Percentiles rank a stretch among this genome's conserved stretches.
These are phyloP conservation scores for Chrysaora quinquecirrha DNA, from an alignment of 30 jellyfish, hydroid and myxozoan genomes.

Conservation along the genomic window DNA sequence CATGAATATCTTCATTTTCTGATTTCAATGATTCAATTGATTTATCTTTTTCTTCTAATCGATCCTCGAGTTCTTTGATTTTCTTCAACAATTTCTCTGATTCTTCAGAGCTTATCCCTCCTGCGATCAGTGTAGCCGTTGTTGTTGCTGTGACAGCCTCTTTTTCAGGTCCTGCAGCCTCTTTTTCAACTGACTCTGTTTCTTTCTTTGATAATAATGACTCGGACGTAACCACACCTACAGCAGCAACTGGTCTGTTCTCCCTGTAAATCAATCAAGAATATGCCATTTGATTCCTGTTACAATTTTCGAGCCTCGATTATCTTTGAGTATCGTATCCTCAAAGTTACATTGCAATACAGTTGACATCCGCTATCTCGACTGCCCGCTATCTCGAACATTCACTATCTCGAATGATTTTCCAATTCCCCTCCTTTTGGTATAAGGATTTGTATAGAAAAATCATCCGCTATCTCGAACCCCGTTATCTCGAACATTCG, in stretches of 20 bases:
- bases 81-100: conserved; percentile 46
- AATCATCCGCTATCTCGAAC: no score
- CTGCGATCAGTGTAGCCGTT: conserved; percentile 38
- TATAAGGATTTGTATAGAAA: no score
- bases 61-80: conserved; percentile 31
- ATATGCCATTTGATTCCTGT: no score
- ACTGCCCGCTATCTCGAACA: no score
- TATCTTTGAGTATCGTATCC: no score
- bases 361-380: no score
- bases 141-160: conserved; percentile 28
- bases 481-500: no score
- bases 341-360: no score
- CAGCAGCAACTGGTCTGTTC: conserved; percentile 46
- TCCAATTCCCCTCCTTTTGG: no score
- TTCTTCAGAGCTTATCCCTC: conserved; percentile 53
- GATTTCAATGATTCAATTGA: conserved; percentile 17
- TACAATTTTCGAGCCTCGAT: no score
- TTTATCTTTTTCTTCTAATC: conserved; percentile 30
- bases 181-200: background rate
- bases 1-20: conserved; percentile 30
- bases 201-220: background rate
- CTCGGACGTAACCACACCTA: conserved; percentile 54
- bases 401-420: no score
- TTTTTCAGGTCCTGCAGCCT: background rate
- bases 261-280: conserved; percentile 39